Base-by-base conservation (phyloP, 1,140 invertebrate genomes). In the Melitaea cinxia region DNA sequence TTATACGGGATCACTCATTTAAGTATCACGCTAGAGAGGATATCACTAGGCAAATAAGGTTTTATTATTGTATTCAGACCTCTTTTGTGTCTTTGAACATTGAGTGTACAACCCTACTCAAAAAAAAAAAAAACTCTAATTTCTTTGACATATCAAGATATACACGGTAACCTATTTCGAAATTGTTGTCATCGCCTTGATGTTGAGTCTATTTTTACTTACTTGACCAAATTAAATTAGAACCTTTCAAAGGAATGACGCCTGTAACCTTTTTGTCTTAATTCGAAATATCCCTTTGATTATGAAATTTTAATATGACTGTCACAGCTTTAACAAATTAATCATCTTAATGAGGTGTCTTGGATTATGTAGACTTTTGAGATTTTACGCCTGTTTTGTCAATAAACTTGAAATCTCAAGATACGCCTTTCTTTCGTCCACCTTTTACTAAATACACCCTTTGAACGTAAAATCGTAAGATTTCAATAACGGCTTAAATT, bases 271-370 rank as follows among this genome's bases (percentile, higher is more conserved):
- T 2, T 26, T 26, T 12, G 23, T 0, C 7, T 14, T 17, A 57
- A 7, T 14, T 19, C 23, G 4, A 24, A 12, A 12, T 42, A 15
- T 42, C 4, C 1, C 14, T 19, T 28, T 45, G 24, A 24, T 15
- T n/a, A 28, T 57, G 37, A 42, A 42, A 42, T 28, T 45, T 42
- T 42, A 15, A 45, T 42, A 14, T 15, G 19, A 26, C 14, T 23
- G 23, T 24, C 30, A 17, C 35, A 65, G 50, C 64, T 73, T 61
- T 45, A 67, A 73, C 63, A 62, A 56, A 75, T 60, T 77, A 77
- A 80, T 79, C 65, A 72, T 73, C 68, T 77, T 79, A 77, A 79
- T 79, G 75, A 79, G 70, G 73, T 75, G 61, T 47, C 61, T 64
- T 19, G 33, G 60, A 30, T 39, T 63, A 19, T 23, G 19, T 17